phyloP scores from a whole-genome alignment of 2,113 vertebrate species.

The Melanocharis versteri region DNA sequence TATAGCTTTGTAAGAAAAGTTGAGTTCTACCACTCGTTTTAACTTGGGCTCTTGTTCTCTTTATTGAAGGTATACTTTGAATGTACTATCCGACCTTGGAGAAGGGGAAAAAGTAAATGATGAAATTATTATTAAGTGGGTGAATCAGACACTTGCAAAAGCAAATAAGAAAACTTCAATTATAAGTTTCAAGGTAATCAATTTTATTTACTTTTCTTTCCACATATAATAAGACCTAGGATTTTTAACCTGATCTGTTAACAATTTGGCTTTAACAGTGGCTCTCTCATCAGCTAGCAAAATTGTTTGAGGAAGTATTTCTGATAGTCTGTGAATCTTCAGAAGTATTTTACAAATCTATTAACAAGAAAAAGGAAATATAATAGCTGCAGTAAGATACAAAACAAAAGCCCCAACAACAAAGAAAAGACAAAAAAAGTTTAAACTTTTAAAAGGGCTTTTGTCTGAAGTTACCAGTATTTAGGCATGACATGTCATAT shows the following conservation, averaged over 20 bases:
- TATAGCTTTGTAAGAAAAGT: not conserved
- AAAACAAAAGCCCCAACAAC: not conserved
- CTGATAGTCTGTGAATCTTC: not conserved
- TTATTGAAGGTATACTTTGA: conserved; percentile 86
- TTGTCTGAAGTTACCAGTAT: not conserved
- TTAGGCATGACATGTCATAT: not conserved
- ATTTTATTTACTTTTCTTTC: not conserved
- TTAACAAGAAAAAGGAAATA: not conserved
- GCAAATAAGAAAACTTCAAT: conserved; percentile 84
- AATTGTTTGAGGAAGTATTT: not conserved
- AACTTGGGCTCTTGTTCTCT: not conserved
- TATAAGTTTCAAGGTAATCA: conserved; percentile 89
- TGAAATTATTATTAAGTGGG: conserved; percentile 91
- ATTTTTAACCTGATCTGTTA: not conserved
- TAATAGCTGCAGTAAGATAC: not conserved
- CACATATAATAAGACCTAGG: not conserved
- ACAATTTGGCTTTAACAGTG: not conserved
- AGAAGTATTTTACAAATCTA: not conserved
- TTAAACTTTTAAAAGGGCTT: not conserved
- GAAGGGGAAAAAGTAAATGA: conserved; percentile 91
- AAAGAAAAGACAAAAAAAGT: not conserved
- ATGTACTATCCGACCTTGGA: conserved; percentile 89
- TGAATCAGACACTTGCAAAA: conserved; percentile 85
- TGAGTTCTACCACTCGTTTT: not conserved
- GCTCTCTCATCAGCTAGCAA: not conserved